Percentiles rank a stretch among this genome's conserved stretches.
Conservation (phyloP, 2,113 vertebrate genomes). For the Antechinus flavipes region DNA sequence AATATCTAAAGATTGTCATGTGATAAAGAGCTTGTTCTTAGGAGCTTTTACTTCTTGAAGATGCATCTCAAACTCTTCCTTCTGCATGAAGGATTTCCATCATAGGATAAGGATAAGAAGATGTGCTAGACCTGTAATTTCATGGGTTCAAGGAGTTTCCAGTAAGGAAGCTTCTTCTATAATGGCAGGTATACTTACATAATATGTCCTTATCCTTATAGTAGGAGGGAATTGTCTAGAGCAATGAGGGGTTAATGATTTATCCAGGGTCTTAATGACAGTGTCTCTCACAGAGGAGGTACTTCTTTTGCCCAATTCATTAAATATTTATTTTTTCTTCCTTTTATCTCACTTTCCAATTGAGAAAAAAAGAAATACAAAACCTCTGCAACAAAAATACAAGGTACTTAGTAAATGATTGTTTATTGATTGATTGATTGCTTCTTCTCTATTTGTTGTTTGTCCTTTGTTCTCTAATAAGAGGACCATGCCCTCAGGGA, state of each 20-base stretch:
- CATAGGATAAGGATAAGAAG: neutral
- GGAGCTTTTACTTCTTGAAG: neutral
- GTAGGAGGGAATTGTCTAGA: neutral
- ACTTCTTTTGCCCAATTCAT: too few species aligned
- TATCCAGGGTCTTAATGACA: neutral
- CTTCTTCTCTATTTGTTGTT: too few species aligned
- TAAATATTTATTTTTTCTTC: too few species aligned
- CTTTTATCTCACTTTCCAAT: too few species aligned
- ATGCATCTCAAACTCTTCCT: neutral
- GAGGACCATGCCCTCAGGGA: too few species aligned
- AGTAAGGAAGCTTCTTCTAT: neutral
- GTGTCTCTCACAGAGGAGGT: neutral
- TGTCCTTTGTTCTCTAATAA: too few species aligned
- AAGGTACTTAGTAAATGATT: too few species aligned
- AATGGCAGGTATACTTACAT: neutral
- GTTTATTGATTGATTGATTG: too few species aligned
- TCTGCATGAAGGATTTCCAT: neutral
- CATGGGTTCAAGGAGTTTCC: neutral
- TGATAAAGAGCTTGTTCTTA: neutral
- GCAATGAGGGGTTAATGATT: neutral
- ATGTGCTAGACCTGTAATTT: neutral
- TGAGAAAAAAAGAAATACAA: too few species aligned
- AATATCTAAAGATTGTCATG: neutral
- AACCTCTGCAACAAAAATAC: too few species aligned
- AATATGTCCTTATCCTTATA: neutral